Evolutionary conservation across 2,888 invertebrate species (phyloP).

Genomic region (Nectonema munidae): DNA sequence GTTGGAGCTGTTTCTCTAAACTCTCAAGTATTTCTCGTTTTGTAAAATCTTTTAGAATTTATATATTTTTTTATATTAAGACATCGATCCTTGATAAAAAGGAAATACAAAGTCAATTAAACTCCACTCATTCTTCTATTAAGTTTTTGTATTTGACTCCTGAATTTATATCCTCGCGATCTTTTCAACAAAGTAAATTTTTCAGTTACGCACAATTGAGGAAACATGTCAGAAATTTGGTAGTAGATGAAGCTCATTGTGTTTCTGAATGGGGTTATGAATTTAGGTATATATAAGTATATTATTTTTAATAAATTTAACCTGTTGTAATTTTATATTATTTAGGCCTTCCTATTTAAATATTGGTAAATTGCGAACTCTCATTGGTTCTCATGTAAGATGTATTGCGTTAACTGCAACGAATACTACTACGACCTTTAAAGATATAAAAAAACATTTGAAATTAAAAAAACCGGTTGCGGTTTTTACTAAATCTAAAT

Average conservation of each 20-base stretch:
- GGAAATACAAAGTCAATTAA: background rate
- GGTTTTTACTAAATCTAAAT: slow-evolving; percentile 46
- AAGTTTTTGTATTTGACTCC: slow-evolving; percentile 75
- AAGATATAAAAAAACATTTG: slow-evolving; percentile 45
- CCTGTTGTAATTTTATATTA: background rate
- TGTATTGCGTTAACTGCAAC: slow-evolving; percentile 58
- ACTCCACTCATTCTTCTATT: slow-evolving; percentile 27
- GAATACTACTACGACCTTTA: slow-evolving; percentile 41
- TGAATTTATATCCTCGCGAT: slow-evolving; percentile 51
- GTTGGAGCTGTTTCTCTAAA: slow-evolving; percentile 59
- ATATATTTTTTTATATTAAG: no score
- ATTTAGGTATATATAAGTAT: slow-evolving; percentile 28
- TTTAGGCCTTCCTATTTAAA: slow-evolving; percentile 57
- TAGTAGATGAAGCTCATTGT: slow-evolving; percentile 88
- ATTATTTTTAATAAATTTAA: slow-evolving; percentile 1
- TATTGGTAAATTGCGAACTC: slow-evolving; percentile 37
- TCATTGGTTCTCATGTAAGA: no score
- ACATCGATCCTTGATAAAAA: slow-evolving; percentile 13
- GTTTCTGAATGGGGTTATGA: slow-evolving; percentile 98
- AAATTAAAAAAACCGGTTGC: slow-evolving; percentile 34
- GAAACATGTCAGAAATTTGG: slow-evolving; percentile 49
- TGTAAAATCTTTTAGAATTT: no score
- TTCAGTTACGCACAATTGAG: slow-evolving; percentile 22
- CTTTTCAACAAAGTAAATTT: slow-evolving; percentile 25
- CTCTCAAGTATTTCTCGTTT: no score